Evolutionary conservation across 2,888 invertebrate species (phyloP).

Genomic region (Meganola albula): DNA sequence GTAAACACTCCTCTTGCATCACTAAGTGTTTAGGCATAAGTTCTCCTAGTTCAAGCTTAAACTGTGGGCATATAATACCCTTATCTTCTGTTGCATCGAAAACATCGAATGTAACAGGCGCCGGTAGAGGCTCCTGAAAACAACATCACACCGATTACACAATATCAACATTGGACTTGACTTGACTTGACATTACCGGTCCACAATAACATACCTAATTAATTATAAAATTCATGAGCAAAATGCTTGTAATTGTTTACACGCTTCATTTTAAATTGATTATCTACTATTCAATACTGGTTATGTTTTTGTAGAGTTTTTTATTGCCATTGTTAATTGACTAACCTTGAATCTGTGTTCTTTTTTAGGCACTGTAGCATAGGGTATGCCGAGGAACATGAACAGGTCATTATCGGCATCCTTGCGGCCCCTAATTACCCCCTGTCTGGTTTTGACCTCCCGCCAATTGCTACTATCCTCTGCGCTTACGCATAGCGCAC

Average conservation of each 20-base stretch:
- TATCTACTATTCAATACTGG: no score
- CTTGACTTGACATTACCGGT: no score
- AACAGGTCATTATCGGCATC: constrained; percentile 26
- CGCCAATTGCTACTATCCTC: constrained; percentile 14
- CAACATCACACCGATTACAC: no score
- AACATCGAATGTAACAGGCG: constrained; percentile 30
- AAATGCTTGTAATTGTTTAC: no score
- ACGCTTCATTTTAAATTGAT: no score
- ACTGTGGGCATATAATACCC: constrained; percentile 34
- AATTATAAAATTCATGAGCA: no score
- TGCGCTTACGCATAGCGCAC: neutral
- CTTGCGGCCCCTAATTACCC: constrained; percentile 35
- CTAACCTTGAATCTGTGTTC: constrained; percentile 25
- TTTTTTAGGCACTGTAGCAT: constrained; percentile 40
- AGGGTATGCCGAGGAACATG: constrained; percentile 41
- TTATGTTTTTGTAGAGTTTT: neutral
- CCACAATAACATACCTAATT: no score
- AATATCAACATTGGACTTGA: no score
- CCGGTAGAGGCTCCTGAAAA: constrained; percentile 39
- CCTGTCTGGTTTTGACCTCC: constrained; percentile 30
- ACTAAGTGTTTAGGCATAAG: neutral
- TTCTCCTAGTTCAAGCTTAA: neutral
- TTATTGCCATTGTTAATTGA: neutral
- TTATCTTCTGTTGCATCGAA: constrained; percentile 32
- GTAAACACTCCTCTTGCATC: constrained; percentile 44